Conservation (phyloP, 2,113 vertebrate genomes). For the Upupa epops region DNA sequence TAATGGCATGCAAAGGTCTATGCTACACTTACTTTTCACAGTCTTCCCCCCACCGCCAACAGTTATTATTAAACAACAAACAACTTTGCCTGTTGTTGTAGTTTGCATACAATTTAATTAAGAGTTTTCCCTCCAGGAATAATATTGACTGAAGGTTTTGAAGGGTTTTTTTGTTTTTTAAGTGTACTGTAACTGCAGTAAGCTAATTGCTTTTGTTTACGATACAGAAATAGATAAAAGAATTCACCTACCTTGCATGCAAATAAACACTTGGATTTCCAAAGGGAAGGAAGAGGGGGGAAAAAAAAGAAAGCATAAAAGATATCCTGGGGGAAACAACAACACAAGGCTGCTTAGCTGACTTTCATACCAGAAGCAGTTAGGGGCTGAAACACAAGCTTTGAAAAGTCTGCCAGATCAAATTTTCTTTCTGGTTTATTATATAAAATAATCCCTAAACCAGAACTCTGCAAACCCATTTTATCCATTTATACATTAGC, state of each 20-base stretch:
- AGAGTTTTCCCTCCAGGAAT: conserved; percentile 60
- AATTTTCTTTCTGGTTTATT: conserved; percentile 44
- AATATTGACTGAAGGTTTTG: conserved; percentile 64
- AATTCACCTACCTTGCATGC: conserved; percentile 64
- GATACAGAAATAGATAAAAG: conserved; percentile 71
- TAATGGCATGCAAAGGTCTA: conserved; percentile 48
- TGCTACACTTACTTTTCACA: conserved; percentile 19
- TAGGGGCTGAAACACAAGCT: conserved; percentile 34
- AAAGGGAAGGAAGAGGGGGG: conserved; percentile 30
- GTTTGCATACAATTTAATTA: conserved; percentile 61
- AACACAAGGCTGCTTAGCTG: conserved; percentile 62
- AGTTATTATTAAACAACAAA: conserved; percentile 55
- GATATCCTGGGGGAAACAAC: conserved; percentile 72
- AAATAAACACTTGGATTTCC: conserved; percentile 68
- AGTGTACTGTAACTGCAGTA: conserved; percentile 57
- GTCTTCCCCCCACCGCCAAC: neutral
- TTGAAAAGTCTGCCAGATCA: conserved; percentile 62
- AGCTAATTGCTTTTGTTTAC: conserved; percentile 68
- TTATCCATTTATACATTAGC: neutral
- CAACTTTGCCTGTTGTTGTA: conserved; percentile 45
- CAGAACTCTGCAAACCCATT: conserved; percentile 13
- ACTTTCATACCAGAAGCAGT: conserved; percentile 70
- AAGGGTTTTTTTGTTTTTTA: conserved; percentile 27
- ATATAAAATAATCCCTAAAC: conserved; percentile 35
- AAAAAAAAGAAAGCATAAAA: conserved; percentile 54